phyloP scores from a whole-genome alignment of 2,888 invertebrate genomes.

The Colletes collaris region DNA sequence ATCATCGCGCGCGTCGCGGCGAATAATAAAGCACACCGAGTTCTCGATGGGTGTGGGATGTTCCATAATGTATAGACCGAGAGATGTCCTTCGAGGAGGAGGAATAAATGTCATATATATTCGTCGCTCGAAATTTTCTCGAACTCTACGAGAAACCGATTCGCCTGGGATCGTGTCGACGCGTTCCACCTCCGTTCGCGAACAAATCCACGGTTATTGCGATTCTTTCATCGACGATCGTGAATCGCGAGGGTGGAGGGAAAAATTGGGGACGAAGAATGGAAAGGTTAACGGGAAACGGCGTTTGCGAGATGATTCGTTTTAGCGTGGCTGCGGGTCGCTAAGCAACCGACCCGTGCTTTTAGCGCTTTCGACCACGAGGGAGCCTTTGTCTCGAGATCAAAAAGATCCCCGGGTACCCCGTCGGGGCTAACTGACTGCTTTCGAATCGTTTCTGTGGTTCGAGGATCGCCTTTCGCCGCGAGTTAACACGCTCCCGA shows the following conservation, averaged over 20 bases:
- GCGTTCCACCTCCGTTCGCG: not conserved
- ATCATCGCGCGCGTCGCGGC: slow-evolving; percentile 33
- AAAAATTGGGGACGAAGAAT: slow-evolving; percentile 14
- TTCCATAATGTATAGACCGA: slow-evolving; percentile 51
- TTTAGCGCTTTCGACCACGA: slow-evolving; percentile 43
- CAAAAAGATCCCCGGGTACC: slow-evolving; percentile 63
- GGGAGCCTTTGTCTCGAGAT: slow-evolving; percentile 75
- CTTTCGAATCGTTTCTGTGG: slow-evolving; percentile 10
- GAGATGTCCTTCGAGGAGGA: slow-evolving; percentile 4
- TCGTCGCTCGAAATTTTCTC: not conserved
- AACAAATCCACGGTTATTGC: no score
- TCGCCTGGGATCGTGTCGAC: not conserved
- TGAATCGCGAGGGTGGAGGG: no score
- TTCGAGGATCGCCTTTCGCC: not conserved
- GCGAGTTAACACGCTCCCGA: not conserved
- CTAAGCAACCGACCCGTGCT: slow-evolving; percentile 67
- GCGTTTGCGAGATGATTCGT: slow-evolving; percentile 35
- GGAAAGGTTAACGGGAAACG: slow-evolving; percentile 37
- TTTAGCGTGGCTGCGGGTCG: slow-evolving; percentile 61
- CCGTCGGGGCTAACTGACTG: slow-evolving; percentile 44
- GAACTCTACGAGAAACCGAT: not conserved
- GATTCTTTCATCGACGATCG: no score
- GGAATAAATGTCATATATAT: not conserved
- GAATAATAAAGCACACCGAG: slow-evolving; percentile 36
- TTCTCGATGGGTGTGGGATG: slow-evolving; percentile 45